These are phyloP conservation scores for Leuctra nigra DNA, from an alignment of 2,888 invertebrate species.

Conservation along the genomic window DNA sequence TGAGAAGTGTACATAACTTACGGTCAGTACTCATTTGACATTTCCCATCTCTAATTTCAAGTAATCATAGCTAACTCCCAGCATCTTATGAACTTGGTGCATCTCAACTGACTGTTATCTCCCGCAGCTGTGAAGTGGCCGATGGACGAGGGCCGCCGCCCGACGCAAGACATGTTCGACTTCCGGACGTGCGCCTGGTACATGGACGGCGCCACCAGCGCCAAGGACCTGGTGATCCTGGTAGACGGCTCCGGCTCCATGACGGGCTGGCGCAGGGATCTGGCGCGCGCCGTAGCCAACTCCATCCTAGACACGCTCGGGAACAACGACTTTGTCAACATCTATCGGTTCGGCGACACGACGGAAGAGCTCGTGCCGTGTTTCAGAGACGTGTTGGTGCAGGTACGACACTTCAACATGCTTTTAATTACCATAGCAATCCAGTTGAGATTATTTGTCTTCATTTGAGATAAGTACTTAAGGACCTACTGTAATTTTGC, in stretches of 20 bases:
- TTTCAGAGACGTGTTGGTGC: slow-evolving; percentile 83
- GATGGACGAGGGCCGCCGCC: slow-evolving; percentile 55
- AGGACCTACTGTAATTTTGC: no score
- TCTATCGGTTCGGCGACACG: slow-evolving; percentile 81
- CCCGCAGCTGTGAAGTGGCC: slow-evolving; percentile 40
- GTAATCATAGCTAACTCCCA: no score
- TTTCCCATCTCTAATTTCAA: no score
- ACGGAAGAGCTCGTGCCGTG: slow-evolving; percentile 83
- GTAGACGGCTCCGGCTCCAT: slow-evolving; percentile 89
- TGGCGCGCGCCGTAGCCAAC: slow-evolving; percentile 82
- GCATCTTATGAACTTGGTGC: no score
- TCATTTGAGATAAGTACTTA: no score
- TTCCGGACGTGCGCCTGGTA: slow-evolving; percentile 50
- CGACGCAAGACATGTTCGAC: slow-evolving; percentile 51
- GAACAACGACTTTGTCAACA: slow-evolving; percentile 95
- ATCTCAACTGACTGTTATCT: not conserved
- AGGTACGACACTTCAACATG: no score
- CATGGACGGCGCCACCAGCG: slow-evolving; percentile 52
- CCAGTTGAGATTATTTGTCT: no score
- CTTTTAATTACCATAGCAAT: no score
- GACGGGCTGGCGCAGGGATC: slow-evolving; percentile 68
- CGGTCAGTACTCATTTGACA: no score
- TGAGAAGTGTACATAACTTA: no score
- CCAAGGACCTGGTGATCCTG: slow-evolving; percentile 76
- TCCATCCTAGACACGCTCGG: slow-evolving; percentile 90